Evolutionary conservation across 2,797 vertebrate species (phyloP).

Genomic region (Argyrosomus regius): DNA sequence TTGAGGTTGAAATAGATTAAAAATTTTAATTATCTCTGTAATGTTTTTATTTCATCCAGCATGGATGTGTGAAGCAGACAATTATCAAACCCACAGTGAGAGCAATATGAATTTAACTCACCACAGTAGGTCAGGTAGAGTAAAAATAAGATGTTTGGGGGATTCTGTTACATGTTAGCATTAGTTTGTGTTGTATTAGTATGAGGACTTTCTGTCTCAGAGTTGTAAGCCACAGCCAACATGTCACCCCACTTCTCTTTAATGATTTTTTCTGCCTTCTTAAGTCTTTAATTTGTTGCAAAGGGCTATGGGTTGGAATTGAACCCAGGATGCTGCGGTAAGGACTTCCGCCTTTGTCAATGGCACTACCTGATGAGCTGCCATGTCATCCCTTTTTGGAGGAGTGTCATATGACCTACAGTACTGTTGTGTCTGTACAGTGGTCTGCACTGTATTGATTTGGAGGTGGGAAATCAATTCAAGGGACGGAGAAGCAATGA

Average conservation of each 20-base stretch:
- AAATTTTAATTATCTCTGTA: conserved; percentile 42
- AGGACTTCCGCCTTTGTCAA: too few relatives aligned
- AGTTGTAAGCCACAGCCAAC: conserved; percentile 11
- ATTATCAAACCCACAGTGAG: neutral
- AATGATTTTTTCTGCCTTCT: too few relatives aligned
- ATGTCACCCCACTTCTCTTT: neutral
- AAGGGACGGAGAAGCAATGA: conserved; percentile 23
- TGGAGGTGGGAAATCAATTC: conserved; percentile 44
- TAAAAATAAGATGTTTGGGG: neutral
- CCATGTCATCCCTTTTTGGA: conserved; percentile 3
- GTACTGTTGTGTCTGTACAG: neutral
- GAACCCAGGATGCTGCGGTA: too few relatives aligned
- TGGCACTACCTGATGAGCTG: too few relatives aligned
- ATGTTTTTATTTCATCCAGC: conserved; percentile 17
- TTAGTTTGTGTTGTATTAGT: neutral
- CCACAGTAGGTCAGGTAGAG: neutral
- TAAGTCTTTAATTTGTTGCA: too few relatives aligned
- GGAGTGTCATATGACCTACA: conserved; percentile 2
- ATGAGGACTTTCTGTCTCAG: neutral
- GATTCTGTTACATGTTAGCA: neutral
- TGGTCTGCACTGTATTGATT: conserved; percentile 32
- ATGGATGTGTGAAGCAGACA: conserved; percentile 13
- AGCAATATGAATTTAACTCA: neutral
- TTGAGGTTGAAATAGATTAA: conserved; percentile 30
- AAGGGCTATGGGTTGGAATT: too few relatives aligned